Evolutionary conservation across 2,113 vertebrate genomes (phyloP).

Genomic region (Epinephelus cyanopodus): DNA sequence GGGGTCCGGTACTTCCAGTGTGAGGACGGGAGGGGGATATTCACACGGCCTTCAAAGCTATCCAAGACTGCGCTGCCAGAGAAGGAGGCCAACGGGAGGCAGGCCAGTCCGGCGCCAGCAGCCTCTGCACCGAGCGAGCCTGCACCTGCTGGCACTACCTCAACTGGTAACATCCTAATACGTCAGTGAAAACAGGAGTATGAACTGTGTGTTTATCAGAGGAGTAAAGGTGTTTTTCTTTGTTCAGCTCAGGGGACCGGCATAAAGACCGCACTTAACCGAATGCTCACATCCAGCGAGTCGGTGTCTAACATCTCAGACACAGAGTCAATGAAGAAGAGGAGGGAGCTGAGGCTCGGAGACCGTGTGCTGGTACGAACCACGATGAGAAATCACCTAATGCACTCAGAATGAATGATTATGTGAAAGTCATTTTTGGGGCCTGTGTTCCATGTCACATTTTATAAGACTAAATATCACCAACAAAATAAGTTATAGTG

Average conservation of each 20-base stretch:
- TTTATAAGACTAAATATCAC: too few relatives aligned
- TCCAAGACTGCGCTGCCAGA: slow-evolving; percentile 82
- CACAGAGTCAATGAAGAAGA: slow-evolving; percentile 93
- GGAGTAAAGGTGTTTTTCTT: too few relatives aligned
- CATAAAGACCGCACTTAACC: slow-evolving; percentile 75
- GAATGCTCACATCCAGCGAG: slow-evolving; percentile 90
- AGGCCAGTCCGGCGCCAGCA: slow-evolving; percentile 73
- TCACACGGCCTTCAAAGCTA: slow-evolving; percentile 94
- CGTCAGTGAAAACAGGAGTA: background rate
- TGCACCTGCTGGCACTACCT: slow-evolving; percentile 59
- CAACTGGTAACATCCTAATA: slow-evolving; percentile 42
- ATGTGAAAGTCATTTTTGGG: background rate
- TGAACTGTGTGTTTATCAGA: background rate
- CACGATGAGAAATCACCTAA: background rate
- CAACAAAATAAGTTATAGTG: too few relatives aligned
- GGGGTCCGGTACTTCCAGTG: slow-evolving; percentile 96
- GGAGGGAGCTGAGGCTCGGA: slow-evolving; percentile 93
- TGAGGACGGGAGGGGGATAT: slow-evolving; percentile 92
- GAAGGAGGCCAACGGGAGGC: slow-evolving; percentile 88
- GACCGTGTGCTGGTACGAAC: slow-evolving; percentile 93
- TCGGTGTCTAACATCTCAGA: slow-evolving; percentile 96
- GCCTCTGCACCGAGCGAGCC: slow-evolving; percentile 1
- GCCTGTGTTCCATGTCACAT: background rate
- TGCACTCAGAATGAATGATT: background rate
- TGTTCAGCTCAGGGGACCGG: slow-evolving; percentile 42